Conservation (phyloP, 2,113 vertebrate species). For the Pithys albifrons region DNA sequence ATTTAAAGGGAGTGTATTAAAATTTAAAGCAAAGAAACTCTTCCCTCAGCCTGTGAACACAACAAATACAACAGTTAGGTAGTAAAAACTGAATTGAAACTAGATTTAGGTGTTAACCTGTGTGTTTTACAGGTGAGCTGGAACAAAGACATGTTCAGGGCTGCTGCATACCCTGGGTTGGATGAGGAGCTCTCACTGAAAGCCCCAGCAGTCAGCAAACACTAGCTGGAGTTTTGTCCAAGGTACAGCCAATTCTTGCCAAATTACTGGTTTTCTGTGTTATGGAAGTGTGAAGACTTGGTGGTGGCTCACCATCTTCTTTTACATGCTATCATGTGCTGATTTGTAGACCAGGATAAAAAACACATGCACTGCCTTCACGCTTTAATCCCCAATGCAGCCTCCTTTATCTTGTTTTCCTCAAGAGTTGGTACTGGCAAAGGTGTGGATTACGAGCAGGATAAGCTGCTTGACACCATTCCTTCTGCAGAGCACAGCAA, state of each 20-base stretch:
- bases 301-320: neutral
- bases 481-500: neutral
- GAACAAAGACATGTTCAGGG: neutral
- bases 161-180: fast-evolving
- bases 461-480: neutral
- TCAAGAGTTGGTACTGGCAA: neutral
- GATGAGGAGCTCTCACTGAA: neutral
- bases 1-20: neutral
- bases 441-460: neutral
- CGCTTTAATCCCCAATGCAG: neutral
- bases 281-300: neutral
- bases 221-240: neutral
- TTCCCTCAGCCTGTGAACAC: neutral
- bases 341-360: neutral
- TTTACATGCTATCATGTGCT: neutral
- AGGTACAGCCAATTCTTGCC: neutral
- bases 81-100: neutral
- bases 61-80: neutral
- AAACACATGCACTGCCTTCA: neutral
- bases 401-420: neutral
- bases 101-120: neutral
- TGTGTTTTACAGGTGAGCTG: neutral
- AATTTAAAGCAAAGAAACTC: neutral
- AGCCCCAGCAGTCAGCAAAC: neutral
- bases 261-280: neutral